Evolutionary conservation across 2,113 vertebrate species (phyloP), one percentile per base, ranked within the genome.

Genomic region (Uropsilus gracilis): DNA sequence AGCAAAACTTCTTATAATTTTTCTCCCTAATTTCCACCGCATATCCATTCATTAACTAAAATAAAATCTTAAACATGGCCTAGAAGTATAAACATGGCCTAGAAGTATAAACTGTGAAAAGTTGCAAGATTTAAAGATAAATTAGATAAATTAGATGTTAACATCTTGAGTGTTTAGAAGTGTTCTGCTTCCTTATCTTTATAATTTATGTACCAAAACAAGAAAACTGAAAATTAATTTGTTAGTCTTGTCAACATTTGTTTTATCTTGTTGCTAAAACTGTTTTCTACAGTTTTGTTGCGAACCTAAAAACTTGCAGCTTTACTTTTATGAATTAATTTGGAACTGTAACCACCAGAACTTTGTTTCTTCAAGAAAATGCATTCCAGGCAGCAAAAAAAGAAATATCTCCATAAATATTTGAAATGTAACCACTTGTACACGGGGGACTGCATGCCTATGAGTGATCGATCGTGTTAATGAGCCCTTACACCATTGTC

Each of bases 311-410:
- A n/a, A 39, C 32, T 88, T 85, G 75, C 59, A 63, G n/a, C 55
- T 84, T 90, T 81, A 50, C 77, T 84, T 91, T 91, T 73, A 30
- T 72, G 59, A 90, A 82, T 91, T 82, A 86, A 87, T 59, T 93
- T 91, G 86, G 32, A 48, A 93, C 24, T 39, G 26, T 78, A 53
- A 69, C 61, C 17, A n/a, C 28, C 22, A 68, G 55, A 72, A 81
- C 4, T 91, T 84, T 72, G 6, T 87, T 84, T 95, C 44, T 86
- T 85, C 22, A 89, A 75, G 83, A 91, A 96, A 95, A 91, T 75
- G 32, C 44, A 61, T 88, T 94, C 12, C 44, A 44, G 42, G 50
- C 13, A 78, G 85, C 46, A 32, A 72, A 44, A 96, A 96, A 81
- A 85, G 55, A 66, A 91, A 82, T 75, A 69, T 32, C 46, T 75